Base-by-base conservation (phyloP, 2,113 vertebrate genomes). In the Microcebus ravelobensis region DNA sequence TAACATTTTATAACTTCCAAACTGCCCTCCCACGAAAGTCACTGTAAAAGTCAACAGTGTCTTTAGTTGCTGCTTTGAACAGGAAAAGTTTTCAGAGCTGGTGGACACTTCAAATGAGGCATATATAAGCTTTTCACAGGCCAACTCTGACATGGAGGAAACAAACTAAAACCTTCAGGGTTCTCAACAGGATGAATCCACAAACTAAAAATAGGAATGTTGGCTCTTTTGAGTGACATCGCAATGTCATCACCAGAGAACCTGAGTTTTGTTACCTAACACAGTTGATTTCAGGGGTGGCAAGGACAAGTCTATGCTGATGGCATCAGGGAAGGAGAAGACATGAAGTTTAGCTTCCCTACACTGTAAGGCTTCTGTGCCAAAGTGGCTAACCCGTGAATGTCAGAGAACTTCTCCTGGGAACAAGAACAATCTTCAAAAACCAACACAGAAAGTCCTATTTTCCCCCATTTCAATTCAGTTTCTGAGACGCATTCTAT, bases 1-100 rank as follows among this genome's bases (percentile, higher is more conserved):
- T 42, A 88, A 77, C 11, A 65, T 86, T 94, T 96, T 87, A 95
- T 50, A 83, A 34, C 57, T 93, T 83, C n/a, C 18, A 91, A 91
- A 91, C 34, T 79, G 31, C n/a, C 34, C 21, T 81, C n/a, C 57
- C 70, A 23, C 0, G 45, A 84, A 92, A 65, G 55, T 86, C n/a
- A 74, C 34, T 71, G 23, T 71, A 36, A 70, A 90, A 50, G 67
- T 63, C 77, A 68, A 36, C 42, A 65, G 1, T 45, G 45, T 61
- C 52, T 36, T 29, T 84, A 48, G 23, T 6, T 91, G 71, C 70
- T 87, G 65, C 59, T 80, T 27, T 67, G 13, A 81, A 77, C 31
- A 85, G 50, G 57, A 63, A 61, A 42, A 36, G 13, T n/a, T 88
- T 63, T 91, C 74, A 59, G 63, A 70, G 23, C 29, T 8, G 6